Conservation (phyloP, 2,888 invertebrate genomes). For the Limulus polyphemus region DNA sequence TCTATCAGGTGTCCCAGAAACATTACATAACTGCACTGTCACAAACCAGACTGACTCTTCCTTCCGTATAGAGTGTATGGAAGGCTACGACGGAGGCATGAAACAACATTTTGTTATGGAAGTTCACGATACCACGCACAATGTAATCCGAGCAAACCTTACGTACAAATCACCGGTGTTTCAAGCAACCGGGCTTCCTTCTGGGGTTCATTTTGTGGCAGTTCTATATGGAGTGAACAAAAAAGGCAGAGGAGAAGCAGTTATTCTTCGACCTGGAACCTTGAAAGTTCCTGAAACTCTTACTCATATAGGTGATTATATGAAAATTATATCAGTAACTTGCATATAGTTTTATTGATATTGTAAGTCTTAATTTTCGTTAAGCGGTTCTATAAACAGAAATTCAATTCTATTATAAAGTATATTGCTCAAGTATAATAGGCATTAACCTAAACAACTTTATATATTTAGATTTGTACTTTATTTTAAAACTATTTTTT, state of each 20-base stretch:
- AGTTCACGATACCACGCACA: conserved; percentile 37
- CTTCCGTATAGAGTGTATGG: conserved; percentile 68
- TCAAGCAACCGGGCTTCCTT: conserved; percentile 18
- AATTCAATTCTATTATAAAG: too few species aligned
- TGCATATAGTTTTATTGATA: too few species aligned
- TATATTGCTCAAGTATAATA: too few species aligned
- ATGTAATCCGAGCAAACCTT: conserved; percentile 22
- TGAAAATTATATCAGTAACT: too few species aligned
- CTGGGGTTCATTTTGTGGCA: conserved; percentile 24
- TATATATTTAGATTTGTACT: too few species aligned
- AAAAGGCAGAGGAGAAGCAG: conserved; percentile 25
- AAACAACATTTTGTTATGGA: conserved; percentile 74
- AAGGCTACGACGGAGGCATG: conserved; percentile 78
- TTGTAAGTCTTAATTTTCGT: too few species aligned
- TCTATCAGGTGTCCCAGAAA: conserved; percentile 67
- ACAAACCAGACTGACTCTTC: conserved; percentile 75
- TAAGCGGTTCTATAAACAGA: too few species aligned
- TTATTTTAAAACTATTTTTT: too few species aligned
- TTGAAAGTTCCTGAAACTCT: conserved; percentile 24
- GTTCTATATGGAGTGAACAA: conserved; percentile 26
- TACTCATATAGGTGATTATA: conserved; percentile 22
- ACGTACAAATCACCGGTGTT: conserved; percentile 20
- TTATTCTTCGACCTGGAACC: conserved; percentile 21
- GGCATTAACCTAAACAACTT: too few species aligned
- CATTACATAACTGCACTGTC: conserved; percentile 74